Conservation (phyloP, 2,888 invertebrate species). For the Euclidia mi region DNA sequence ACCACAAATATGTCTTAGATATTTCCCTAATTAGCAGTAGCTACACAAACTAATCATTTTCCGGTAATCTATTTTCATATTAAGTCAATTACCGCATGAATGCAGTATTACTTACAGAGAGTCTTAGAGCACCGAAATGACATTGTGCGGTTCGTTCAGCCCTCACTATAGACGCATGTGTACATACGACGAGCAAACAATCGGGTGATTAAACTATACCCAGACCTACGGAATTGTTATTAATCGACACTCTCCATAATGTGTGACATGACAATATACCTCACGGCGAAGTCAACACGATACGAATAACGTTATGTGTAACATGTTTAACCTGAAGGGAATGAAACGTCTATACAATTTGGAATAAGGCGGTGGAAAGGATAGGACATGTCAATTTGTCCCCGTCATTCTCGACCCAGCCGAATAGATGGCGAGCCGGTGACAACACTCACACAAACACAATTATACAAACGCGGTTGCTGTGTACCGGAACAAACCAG, state of each 20-base stretch:
- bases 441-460: slow-evolving; percentile 57
- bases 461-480: slow-evolving; percentile 62
- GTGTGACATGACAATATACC: slow-evolving; percentile 22
- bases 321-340: slow-evolving; percentile 46
- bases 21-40: no score
- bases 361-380: slow-evolving; percentile 52
- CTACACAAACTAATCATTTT: no score
- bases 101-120: not conserved
- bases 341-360: slow-evolving; percentile 44
- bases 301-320: slow-evolving; percentile 30
- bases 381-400: slow-evolving; percentile 77
- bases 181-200: slow-evolving; percentile 23
- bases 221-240: slow-evolving; percentile 15
- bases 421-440: slow-evolving; percentile 54
- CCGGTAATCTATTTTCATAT: not conserved
- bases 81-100: not conserved
- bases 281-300: slow-evolving; percentile 30
- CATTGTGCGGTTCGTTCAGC: slow-evolving; percentile 16
- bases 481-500: slow-evolving; percentile 35
- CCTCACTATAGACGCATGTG: slow-evolving; percentile 24
- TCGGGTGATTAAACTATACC: slow-evolving; percentile 28
- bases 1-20: no score
- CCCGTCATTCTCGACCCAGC: slow-evolving; percentile 59
- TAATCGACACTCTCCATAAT: slow-evolving; percentile 11
- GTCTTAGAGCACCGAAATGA: slow-evolving; percentile 15